phyloP scores from a whole-genome alignment of 2,888 invertebrate species.

The Sinohyriopsis cumingii region DNA sequence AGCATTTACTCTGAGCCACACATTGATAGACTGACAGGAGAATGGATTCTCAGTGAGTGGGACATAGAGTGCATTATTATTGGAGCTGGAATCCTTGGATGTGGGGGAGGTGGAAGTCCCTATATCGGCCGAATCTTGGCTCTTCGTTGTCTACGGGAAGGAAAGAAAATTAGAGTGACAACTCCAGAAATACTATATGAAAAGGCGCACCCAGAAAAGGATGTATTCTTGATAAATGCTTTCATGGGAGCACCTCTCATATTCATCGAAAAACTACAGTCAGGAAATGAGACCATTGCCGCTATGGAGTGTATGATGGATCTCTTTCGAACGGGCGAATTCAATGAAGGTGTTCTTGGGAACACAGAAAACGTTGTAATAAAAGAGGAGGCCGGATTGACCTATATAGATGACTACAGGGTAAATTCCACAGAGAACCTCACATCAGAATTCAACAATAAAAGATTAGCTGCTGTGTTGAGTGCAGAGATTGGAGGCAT shows the following conservation, averaged over 20 bases:
- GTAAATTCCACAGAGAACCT: not conserved
- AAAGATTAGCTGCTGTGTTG: slow-evolving; percentile 48
- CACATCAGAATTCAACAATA: slow-evolving; percentile 8
- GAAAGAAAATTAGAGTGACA: slow-evolving; percentile 57
- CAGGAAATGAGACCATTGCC: slow-evolving; percentile 41
- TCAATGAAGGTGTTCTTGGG: slow-evolving; percentile 36
- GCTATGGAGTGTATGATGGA: slow-evolving; percentile 50
- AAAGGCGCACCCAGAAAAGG: slow-evolving; percentile 34
- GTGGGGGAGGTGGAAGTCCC: slow-evolving; percentile 67
- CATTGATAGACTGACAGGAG: slow-evolving; percentile 46
- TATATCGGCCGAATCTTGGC: slow-evolving; percentile 54
- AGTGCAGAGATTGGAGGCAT: slow-evolving; percentile 65
- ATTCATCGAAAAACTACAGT: slow-evolving; percentile 53
- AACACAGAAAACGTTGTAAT: slow-evolving; percentile 35
- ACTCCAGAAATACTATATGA: slow-evolving; percentile 47
- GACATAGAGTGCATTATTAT: slow-evolving; percentile 66
- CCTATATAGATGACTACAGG: slow-evolving; percentile 49
- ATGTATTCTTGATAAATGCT: slow-evolving; percentile 43
- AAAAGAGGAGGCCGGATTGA: slow-evolving; percentile 34
- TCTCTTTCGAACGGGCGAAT: slow-evolving; percentile 37
- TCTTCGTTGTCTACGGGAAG: slow-evolving; percentile 41
- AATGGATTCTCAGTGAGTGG: slow-evolving; percentile 60
- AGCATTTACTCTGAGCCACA: slow-evolving; percentile 25
- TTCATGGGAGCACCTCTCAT: slow-evolving; percentile 63
- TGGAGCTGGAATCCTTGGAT: slow-evolving; percentile 67